Base-by-base conservation (phyloP, 2,113 vertebrate genomes). In the Larimichthys polyactis region DNA sequence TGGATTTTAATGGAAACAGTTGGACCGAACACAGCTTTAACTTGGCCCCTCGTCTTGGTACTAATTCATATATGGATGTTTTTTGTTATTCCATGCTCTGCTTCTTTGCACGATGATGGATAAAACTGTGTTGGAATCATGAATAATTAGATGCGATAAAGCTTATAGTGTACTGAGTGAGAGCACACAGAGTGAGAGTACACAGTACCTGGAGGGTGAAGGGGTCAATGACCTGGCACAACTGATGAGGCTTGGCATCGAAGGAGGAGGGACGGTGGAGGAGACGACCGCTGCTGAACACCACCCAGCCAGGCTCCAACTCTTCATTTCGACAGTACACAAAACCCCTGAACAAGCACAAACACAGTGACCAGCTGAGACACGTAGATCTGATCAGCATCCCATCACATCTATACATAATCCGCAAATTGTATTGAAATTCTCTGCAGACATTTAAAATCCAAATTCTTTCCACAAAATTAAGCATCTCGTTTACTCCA, bases 261-360 rank as follows among this genome's bases (percentile, higher is more conserved):
- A 99, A 99, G 71, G 98, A 97, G 63, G 96, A 96, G 0, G 98
- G 97, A 62, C 98, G 95, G 84, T 99, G 97, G 27, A 99, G 96
- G 54, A 99, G 96, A 65, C 92, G 95, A 67, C 95, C 90, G 0
- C 90, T 95, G 92, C 97, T 96, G 75, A 97, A 97, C 72, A 98
- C 97, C 64, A 99, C 93, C 98, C 98, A 99, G 22, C 98, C 98
- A 0, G 96, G 85, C 85, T 99, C 98, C 93, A 99, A 88, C 75
- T 99, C 98, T 90, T 99, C 98, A 0, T 99, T 99, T 51, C 97
- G 95, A 92, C 97, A 98, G 89, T 99, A 99, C 76, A 99, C 97
- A 92, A 99, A 99, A 3, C 98, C 98, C 88, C 98, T 99, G 91
- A 75, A 43, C 40, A 86, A 60, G 86, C 79, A 90, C 64, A 86